A percentile compares a stretch with the other conserved stretches of the same genome.
phyloP scores from a whole-genome alignment of 2,797 vertebrate genomes.

The Microctenopoma stevenorrisi region DNA sequence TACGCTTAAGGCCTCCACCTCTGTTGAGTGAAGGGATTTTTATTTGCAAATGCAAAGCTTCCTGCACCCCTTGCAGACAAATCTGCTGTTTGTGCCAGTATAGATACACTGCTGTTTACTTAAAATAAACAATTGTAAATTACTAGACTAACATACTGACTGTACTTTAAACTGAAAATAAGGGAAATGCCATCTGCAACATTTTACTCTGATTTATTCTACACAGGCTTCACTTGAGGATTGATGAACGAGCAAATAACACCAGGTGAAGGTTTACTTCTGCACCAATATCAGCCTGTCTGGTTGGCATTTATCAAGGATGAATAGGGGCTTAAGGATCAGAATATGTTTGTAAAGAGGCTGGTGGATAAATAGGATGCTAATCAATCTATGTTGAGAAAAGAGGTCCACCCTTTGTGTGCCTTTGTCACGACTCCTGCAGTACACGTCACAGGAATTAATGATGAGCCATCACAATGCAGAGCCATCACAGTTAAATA shows the following conservation, averaged over 20 bases:
- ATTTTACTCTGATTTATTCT: conserved; percentile 30
- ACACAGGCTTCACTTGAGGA: conserved; percentile 28
- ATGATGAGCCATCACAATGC: not conserved
- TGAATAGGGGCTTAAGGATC: conserved; percentile 58
- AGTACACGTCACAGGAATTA: conserved; percentile 14
- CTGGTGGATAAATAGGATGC: conserved; percentile 64
- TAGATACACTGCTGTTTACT: not conserved
- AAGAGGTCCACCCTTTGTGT: conserved; percentile 51
- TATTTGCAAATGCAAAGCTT: no score
- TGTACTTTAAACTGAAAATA: not conserved
- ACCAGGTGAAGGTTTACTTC: conserved; percentile 69
- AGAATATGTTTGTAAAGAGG: conserved; percentile 61
- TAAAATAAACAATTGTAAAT: not conserved
- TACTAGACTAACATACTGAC: not conserved
- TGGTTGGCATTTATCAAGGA: conserved; percentile 73
- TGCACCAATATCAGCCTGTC: conserved; percentile 53
- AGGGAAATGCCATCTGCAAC: conserved; percentile 18
- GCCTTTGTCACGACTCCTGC: conserved; percentile 36
- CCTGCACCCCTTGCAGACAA: no score
- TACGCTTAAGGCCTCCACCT: no score
- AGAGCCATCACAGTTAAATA: conserved; percentile 5
- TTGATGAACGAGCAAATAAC: conserved; percentile 70
- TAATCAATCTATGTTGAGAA: conserved; percentile 64
- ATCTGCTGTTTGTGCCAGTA: not conserved
- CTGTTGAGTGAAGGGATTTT: no score